These are phyloP conservation scores for Parazoanthus atlanticus DNA, from an alignment of 92 coral and sea anemone species.

Conservation along the genomic window DNA sequence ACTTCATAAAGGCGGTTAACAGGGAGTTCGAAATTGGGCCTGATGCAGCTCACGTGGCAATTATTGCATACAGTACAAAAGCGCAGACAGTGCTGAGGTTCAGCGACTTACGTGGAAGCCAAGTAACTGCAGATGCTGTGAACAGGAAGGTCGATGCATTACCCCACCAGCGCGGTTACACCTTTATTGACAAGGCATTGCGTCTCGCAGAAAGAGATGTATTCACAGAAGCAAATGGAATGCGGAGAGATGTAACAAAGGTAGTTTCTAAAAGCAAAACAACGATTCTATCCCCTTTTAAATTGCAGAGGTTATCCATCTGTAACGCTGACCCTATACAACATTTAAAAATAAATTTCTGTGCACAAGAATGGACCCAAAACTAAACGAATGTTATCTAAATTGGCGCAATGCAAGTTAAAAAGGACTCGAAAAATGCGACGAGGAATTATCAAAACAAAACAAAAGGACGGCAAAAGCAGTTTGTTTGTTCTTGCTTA, in stretches of 20 bases:
- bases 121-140: conserved; percentile 14
- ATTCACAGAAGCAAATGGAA: conserved; percentile 25
- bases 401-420: too few species aligned
- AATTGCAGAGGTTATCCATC: too few species aligned
- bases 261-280: background rate
- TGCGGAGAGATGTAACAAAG: conserved; percentile 16
- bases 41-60: conserved; percentile 26
- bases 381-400: too few species aligned
- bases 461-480: too few species aligned
- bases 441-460: too few species aligned
- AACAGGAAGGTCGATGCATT: conserved; percentile 15
- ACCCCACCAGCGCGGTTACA: conserved; percentile 27
- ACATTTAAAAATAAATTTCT: too few species aligned
- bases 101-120: conserved; percentile 34
- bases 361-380: too few species aligned
- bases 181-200: conserved; percentile 27
- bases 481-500: too few species aligned
- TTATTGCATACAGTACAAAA: conserved; percentile 27
- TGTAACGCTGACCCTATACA: too few species aligned
- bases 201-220: conserved; percentile 23
- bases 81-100: conserved; percentile 27
- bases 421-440: too few species aligned
- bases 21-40: conserved; percentile 11
- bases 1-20: conserved; percentile 16
- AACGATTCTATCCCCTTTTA: too few species aligned